Evolutionary conservation across 2,113 vertebrate species (phyloP).

Genomic region (Paramisgurnus dabryanus): DNA sequence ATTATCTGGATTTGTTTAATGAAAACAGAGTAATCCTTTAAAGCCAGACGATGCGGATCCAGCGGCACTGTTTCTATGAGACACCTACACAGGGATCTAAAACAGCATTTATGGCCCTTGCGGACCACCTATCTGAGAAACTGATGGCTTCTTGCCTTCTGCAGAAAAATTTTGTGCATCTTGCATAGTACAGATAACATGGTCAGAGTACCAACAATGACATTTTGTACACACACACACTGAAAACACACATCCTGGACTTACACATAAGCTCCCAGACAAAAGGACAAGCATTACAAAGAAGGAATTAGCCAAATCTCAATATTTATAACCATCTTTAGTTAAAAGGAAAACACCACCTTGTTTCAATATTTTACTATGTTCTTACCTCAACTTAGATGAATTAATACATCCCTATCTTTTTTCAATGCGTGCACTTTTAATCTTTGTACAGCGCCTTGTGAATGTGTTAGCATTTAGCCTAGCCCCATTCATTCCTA

Average conservation of each 20-base stretch:
- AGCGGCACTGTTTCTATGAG: not conserved
- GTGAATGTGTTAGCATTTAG: too few species aligned
- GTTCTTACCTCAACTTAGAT: too few species aligned
- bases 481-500: too few species aligned
- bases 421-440: too few species aligned
- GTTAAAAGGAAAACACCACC: too few species aligned
- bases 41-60: not conserved
- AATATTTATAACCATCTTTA: not conserved
- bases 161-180: conserved; percentile 15
- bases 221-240: not conserved
- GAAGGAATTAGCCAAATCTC: conserved; percentile 14
- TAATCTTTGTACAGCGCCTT: too few species aligned
- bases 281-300: not conserved
- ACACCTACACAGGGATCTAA: not conserved
- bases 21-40: too few species aligned
- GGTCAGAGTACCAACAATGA: not conserved
- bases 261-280: not conserved
- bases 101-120: not conserved
- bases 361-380: too few species aligned
- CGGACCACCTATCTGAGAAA: not conserved
- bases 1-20: too few species aligned
- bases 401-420: too few species aligned
- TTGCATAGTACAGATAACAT: not conserved
- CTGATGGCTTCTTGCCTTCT: conserved; percentile 3
- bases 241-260: not conserved